These are phyloP conservation scores for Garrulus glandarius DNA, from an alignment of 2,797 vertebrate species.

Conservation along the genomic window DNA sequence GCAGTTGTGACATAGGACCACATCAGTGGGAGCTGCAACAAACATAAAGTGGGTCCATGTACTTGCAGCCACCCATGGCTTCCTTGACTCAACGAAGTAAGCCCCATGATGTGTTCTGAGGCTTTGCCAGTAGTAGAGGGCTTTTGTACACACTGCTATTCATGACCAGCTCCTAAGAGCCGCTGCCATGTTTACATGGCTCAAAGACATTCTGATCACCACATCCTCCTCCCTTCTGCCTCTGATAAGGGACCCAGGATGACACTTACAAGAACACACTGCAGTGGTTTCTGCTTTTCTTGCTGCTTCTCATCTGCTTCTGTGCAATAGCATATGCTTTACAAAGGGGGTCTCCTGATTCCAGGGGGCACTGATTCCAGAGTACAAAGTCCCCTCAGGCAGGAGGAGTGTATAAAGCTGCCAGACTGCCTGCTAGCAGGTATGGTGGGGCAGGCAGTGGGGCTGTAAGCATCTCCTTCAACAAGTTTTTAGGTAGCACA, in stretches of 20 bases:
- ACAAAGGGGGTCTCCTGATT: not conserved
- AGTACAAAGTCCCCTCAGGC: accelerated
- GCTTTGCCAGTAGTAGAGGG: not conserved
- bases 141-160: not conserved
- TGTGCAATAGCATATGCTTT: not conserved
- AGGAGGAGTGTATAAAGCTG: not conserved
- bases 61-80: not conserved
- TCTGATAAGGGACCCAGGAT: not conserved
- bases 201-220: accelerated
- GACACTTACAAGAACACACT: not conserved
- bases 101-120: not conserved
- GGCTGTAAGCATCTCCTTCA: not conserved
- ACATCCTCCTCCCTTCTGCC: not conserved
- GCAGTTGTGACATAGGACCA: not conserved
- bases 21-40: not conserved
- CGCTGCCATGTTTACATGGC: not conserved
- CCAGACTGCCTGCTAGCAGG: not conserved
- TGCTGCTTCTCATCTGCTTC: not conserved
- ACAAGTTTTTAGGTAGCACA: not conserved
- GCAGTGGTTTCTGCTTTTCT: not conserved
- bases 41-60: not conserved
- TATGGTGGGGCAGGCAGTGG: not conserved
- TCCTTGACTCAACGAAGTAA: not conserved
- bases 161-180: not conserved
- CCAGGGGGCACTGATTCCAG: not conserved